Base-by-base conservation (phyloP, 2,113 vertebrate species). In the Vulpes ferrilata region DNA sequence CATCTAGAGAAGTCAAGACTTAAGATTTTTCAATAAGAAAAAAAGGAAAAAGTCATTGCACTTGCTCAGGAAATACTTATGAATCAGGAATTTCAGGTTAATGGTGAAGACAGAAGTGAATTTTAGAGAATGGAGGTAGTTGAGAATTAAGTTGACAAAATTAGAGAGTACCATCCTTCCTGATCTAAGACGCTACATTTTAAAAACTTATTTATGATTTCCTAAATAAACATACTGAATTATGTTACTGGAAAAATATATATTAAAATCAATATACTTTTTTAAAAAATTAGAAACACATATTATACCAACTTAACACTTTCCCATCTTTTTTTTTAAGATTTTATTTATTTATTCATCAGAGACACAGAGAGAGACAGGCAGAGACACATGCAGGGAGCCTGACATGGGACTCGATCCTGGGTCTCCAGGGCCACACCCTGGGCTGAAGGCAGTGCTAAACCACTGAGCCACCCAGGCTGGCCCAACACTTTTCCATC, bases 11-110 rank as follows among this genome's bases (percentile, higher is more conserved):
- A 23, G 32, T 89, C 23, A 89, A 95, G 6, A 90, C 87, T 94
- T 89, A 74, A 25, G 32, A 65, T 23, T 88, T 84, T 96, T 95
- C 32, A 93, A 93, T 53, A 90, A 80, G 11, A 73, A 32, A 27
- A 92, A 88, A 93, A 88, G 30, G 5, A 85, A 93, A 95, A 81
- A 15, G 1, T 85, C 53, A 90, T 3, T 86, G 22, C 2, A 69
- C 83, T 88, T 96, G 11, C 69, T 82, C 59, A 88, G 43, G 30
- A 48, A 65, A 95, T 30, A 88, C 90, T 73, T 90, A 69, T 69
- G 12, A 90, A 55, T 94, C 12, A 71, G 7, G 20, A 90, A 85
- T 90, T 65, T 71, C 10, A 90, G 32, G 27, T 55, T 80, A 69
- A 13, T 69, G 23, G 32, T 88, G 38, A 90, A 81, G 8, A 65